Evolutionary conservation across 2,888 invertebrate species (phyloP), one percentile per base, ranked within the genome.

Genomic region (Leptothorax acervorum): DNA sequence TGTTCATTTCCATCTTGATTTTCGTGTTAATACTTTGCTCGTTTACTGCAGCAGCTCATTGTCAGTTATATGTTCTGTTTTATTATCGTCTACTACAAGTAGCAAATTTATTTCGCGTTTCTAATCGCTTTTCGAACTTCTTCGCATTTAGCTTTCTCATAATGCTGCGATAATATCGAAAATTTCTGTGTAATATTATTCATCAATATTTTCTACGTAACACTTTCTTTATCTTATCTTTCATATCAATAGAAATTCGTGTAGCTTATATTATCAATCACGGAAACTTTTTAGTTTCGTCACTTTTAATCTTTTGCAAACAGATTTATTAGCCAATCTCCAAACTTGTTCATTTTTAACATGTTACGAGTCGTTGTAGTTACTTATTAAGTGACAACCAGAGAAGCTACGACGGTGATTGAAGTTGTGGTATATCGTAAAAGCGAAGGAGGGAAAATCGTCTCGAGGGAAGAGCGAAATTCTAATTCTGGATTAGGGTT

Each of bases 401-500:
- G 35, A 12, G 51, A 51, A 60, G 48, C 31, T 57, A 68, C 15
- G 65, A 70, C 6, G 18, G 55, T 48, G 51, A 65, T 65, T 81
- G 60, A 79, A 83, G 39, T 55, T 23, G 12, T 3, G 57, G 53
- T 71, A 65, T 53, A 53, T 42, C 23, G 28, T n/a, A 55, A 45
- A 62, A 60, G 45, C 53, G 31, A 23, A 39, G 51, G 51, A 39
- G 65, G 48, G 60, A 62, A 71, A 71, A 48, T 65, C 53, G 63
- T 68, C 71, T 85, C 60, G 48, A 35, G 82, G 63, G 82, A 81
- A 68, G 68, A 66, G 71, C 85, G 78, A 86, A 91, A 92, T 92
- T 92, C 92, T 93, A 92, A 92, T 92, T 92, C 86, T 84, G 91
- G 90, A 93, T 93, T 92, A 92, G 93, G 89, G 91, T 93, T 93